Evolutionary conservation across 1,140 invertebrate genomes (phyloP), one percentile per base, ranked within the genome.

Genomic region (Nephotettix cincticeps): DNA sequence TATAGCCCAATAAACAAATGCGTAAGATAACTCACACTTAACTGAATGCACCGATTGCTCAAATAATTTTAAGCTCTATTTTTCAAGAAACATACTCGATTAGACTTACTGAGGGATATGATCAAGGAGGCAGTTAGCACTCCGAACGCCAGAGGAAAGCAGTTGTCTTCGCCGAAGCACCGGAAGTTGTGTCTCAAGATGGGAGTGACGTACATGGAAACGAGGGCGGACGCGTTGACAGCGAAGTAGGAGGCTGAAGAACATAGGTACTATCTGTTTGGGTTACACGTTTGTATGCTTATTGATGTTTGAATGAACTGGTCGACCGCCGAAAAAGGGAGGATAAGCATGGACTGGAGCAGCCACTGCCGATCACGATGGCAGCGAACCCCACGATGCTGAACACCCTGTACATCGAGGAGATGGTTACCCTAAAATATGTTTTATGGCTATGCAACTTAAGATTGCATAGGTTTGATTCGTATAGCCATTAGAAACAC

Each of bases 281-380:
- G 40, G 93, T 74, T 71, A 87, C 83, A 79, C n/a, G n/a, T n/a
- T n/a, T n/a, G n/a, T n/a, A n/a, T n/a, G n/a, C n/a, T n/a, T n/a
- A n/a, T n/a, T n/a, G n/a, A n/a, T n/a, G n/a, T n/a, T n/a, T n/a
- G n/a, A n/a, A n/a, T n/a, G n/a, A 97, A 97, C 83, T 99, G 97
- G 82, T 99, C 97, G n/a, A 0, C 95, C 97, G 19, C 97, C 98
- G 80, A 99, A 99, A n/a, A n/a, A 0, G 97, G 93, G 0, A 94
- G 89, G 0, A 99, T 97, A 79, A n/a, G n/a, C 96, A 99, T 0
- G 98, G 96, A 79, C 99, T 99, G 76, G 99, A 99, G 1, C 97
- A 95, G 11, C 96, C 98, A 0, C 95, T 96, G 0, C 96, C 95
- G 13, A 96, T 69, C 1, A 94, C 94, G 73, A 98, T 94, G 17